Evolutionary conservation across 2,113 vertebrate genomes (phyloP), one percentile per base, ranked within the genome.

Genomic region (Gorsachius goisagi): DNA sequence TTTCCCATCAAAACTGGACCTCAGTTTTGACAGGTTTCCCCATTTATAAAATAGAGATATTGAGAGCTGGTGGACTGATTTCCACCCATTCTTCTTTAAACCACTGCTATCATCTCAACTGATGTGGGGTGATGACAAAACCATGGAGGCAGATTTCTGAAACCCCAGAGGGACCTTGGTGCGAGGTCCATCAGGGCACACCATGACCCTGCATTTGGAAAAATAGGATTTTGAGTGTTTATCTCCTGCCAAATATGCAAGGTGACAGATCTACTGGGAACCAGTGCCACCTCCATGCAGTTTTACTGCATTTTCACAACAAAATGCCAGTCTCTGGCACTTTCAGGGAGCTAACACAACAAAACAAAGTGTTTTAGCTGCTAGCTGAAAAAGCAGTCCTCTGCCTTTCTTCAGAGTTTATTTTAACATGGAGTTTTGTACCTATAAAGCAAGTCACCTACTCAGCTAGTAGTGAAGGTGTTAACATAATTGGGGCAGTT

Each of bases 401-500:
- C 10, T 63, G 19, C 7, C 6, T 85, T 72, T 85, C 32, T 78
- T 33, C 30, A 52, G 10, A 28, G 24, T 66, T 68, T 76, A 66
- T 85, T 81, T 77, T 47, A 71, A 53, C 17, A 45, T 0, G 2
- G 39, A 56, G 32, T 32, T 59, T 47, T 59, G 7, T 58, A 37
- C 15, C 22, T 60, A 44, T 15, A 50, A 68, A 87, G 19, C 2
- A 5, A 82, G 44, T 27, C 37, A 79, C 30, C 45, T 14, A 41
- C 19, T 15, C 21, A 88, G 59, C 27, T 53, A 50, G 94, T 33
- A 67, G 33, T 2, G 18, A 94, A 97, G 63, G 83, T 44, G 97
- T 97, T 97, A 97, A 97, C 20, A 32, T 87, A 97, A 96, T 58
- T 89, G 69, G 37, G 63, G 41, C 39, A 64, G 55, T 83, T 89